phyloP scores from a whole-genome alignment of 2,888 invertebrate species.

The Polyommatus icarus region DNA sequence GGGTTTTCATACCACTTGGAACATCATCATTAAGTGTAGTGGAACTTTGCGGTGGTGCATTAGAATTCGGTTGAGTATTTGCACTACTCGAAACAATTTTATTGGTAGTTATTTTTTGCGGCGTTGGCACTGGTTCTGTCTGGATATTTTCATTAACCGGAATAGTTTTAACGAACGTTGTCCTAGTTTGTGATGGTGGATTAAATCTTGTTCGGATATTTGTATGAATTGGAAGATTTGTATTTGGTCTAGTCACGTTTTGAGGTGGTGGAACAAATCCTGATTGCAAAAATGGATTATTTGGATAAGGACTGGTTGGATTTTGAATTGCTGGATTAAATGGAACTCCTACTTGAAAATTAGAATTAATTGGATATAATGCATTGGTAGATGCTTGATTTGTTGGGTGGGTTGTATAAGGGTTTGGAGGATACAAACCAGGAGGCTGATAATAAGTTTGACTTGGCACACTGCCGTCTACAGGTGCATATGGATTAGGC shows the following conservation, averaged over 20 bases:
- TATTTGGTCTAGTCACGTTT: background rate
- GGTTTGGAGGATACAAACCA: background rate
- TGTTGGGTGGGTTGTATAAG: background rate
- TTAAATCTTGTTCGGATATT: background rate
- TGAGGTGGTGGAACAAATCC: background rate
- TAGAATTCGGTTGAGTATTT: background rate
- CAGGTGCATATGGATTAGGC: background rate
- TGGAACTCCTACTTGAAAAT: background rate
- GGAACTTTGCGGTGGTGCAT: background rate
- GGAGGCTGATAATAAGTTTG: background rate
- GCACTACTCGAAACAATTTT: background rate
- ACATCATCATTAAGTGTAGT: background rate
- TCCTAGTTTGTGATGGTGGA: background rate
- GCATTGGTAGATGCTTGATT: background rate
- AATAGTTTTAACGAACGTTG: too few species aligned
- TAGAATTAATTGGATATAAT: background rate
- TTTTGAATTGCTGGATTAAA: background rate
- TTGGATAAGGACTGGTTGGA: too few species aligned
- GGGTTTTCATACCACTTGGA: background rate
- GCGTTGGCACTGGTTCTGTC: too few species aligned
- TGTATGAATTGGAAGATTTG: background rate
- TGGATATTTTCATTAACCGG: too few species aligned
- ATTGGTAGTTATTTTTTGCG: background rate
- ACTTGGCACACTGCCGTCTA: background rate
- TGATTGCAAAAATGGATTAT: too few species aligned